These are phyloP conservation scores for Beaufortia kweichowensis DNA, from an alignment of 2,113 vertebrate species.

Conservation along the genomic window DNA sequence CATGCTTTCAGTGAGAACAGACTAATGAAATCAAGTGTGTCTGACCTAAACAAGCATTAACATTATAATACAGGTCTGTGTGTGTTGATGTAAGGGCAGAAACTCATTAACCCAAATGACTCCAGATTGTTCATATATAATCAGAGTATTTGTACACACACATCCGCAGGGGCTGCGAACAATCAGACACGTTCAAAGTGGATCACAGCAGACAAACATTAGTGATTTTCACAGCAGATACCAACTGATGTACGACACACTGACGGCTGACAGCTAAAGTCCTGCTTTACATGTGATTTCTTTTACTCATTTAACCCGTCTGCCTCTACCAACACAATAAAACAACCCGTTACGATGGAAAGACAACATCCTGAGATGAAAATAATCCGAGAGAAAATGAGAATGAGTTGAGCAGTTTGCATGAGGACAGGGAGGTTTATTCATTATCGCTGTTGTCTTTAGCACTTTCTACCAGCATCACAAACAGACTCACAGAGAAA, in stretches of 20 bases:
- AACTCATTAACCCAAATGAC: slow-evolving; percentile 76
- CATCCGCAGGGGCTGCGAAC: slow-evolving; percentile 71
- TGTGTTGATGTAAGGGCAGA: too few relatives aligned
- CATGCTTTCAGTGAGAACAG: too few relatives aligned
- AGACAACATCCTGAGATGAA: slow-evolving; percentile 61
- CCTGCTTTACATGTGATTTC: background rate
- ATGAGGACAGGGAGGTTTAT: slow-evolving; percentile 61
- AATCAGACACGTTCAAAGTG: slow-evolving; percentile 65
- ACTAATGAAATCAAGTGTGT: too few relatives aligned
- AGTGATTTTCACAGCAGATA: slow-evolving; percentile 65
- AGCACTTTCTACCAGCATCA: slow-evolving; percentile 75
- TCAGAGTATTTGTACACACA: slow-evolving; percentile 63
- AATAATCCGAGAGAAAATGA: background rate
- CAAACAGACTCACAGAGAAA: slow-evolving; percentile 77
- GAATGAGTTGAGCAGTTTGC: slow-evolving; percentile 59
- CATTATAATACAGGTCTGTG: too few relatives aligned
- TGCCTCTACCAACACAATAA: slow-evolving; percentile 67
- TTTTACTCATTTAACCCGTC: slow-evolving; percentile 64
- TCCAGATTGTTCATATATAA: slow-evolving; percentile 75
- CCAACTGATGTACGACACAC: slow-evolving; percentile 62
- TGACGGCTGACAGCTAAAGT: slow-evolving; percentile 9
- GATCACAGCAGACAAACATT: slow-evolving; percentile 70
- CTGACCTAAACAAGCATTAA: too few relatives aligned
- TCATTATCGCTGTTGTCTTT: slow-evolving; percentile 77
- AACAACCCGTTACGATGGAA: slow-evolving; percentile 55